phyloP scores from a whole-genome alignment of 2,888 invertebrate genomes.

The Calameuta filiformis region DNA sequence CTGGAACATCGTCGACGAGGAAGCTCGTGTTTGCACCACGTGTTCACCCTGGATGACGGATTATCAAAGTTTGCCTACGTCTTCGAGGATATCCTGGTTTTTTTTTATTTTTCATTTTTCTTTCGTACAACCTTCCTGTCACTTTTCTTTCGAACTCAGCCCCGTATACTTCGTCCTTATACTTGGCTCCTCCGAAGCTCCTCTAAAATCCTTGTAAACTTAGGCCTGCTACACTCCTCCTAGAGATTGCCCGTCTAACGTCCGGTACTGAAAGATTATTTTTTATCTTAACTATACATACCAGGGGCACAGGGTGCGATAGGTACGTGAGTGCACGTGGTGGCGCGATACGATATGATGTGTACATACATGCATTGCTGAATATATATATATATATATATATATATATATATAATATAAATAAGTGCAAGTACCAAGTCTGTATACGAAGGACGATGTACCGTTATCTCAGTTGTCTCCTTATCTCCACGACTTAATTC shows the following conservation, averaged over 20 bases:
- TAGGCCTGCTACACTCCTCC: not conserved
- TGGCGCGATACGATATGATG: not conserved
- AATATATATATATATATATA: not conserved
- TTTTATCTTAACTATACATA: not conserved
- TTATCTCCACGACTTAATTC: constrained; percentile 4
- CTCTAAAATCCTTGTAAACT: not conserved
- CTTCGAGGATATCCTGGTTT: not conserved
- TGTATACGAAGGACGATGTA: not conserved
- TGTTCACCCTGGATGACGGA: not conserved
- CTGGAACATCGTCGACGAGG: not conserved
- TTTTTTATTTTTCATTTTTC: not conserved
- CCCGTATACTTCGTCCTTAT: not conserved
- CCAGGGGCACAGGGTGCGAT: not conserved
- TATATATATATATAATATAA: not conserved
- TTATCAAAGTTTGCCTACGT: not conserved
- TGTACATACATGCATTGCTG: not conserved
- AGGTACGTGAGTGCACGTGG: not conserved
- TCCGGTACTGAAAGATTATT: not conserved
- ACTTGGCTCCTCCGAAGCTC: not conserved
- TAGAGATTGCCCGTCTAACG: not conserved
- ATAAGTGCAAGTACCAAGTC: not conserved
- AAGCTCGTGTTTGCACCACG: not conserved
- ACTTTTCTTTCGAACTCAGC: not conserved
- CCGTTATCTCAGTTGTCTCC: not conserved
- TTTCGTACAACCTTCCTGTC: not conserved